These are phyloP conservation scores for Cercopithecus diana DNA, from an alignment of 2,797 vertebrate genomes.

Conservation along the genomic window DNA sequence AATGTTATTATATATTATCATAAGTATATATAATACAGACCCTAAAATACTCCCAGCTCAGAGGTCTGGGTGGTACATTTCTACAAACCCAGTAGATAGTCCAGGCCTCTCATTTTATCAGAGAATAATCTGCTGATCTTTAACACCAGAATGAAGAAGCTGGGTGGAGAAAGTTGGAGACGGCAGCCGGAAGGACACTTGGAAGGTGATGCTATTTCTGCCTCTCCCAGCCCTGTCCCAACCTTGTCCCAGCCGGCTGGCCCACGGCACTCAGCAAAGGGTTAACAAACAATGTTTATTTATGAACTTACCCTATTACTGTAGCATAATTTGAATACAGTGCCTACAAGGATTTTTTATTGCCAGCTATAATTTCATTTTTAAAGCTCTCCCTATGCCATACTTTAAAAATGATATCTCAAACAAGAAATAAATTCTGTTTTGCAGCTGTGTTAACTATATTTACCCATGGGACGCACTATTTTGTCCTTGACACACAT, in stretches of 20 bases:
- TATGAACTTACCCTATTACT: slow-evolving; percentile 87
- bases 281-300: slow-evolving; percentile 87
- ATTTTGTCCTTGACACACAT: slow-evolving; percentile 86
- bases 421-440: slow-evolving; percentile 88
- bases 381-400: slow-evolving; percentile 87
- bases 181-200: not conserved
- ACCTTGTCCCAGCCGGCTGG: not conserved
- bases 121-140: not conserved
- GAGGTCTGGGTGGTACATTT: not conserved
- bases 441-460: slow-evolving; percentile 85
- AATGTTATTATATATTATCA: rapidly evolving
- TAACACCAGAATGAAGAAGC: not conserved
- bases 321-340: slow-evolving; percentile 88
- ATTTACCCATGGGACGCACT: slow-evolving; percentile 85
- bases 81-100: not conserved
- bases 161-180: not conserved
- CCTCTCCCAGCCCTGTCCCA: not conserved
- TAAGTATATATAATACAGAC: not conserved
- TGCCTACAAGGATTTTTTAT: slow-evolving; percentile 87
- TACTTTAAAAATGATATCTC: slow-evolving; percentile 88
- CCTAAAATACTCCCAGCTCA: not conserved
- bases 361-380: slow-evolving; percentile 88
- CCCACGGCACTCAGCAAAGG: slow-evolving; percentile 69
- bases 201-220: not conserved
- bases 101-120: not conserved